Base-by-base conservation (phyloP, 2,888 invertebrate species). In the Norana najaformis region DNA sequence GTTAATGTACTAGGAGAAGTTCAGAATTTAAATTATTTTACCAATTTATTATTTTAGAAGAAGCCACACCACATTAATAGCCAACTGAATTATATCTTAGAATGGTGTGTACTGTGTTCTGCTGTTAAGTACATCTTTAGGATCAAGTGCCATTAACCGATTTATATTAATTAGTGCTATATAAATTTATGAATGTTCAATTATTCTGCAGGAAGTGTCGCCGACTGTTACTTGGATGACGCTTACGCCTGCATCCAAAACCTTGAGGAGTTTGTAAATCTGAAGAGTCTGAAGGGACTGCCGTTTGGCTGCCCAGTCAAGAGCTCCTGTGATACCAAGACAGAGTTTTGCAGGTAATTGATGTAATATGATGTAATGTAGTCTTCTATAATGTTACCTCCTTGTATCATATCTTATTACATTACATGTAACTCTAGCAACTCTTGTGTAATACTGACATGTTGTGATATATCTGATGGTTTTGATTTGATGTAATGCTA, bases 301-400 rank as follows among this genome's bases (percentile, higher is more conserved):
- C 4, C 4, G 6, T 85, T 34, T 30, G 85, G 85, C 85, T 85
- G 85, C 36, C 8, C 14, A 85, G 85, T n/a, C 37, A 35, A 35
- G 20, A 85, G 85, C 85, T 13, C 85, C 0, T 34, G 11, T 8
- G 85, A 85, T 23, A 85, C 85, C 36, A 85, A 85, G 37, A 5
- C 85, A 23, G 85, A 85, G 37, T 85, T 85, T 85, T 85, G 85
- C 85, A 30, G 85, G 85, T 85, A n/a, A n/a, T n/a, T n/a, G n/a
- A n/a, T n/a, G n/a, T n/a, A n/a, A n/a, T n/a, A n/a, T n/a, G n/a
- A n/a, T n/a, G n/a, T n/a, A n/a, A n/a, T n/a, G n/a, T n/a, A n/a
- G n/a, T n/a, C n/a, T n/a, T n/a, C n/a, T n/a, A n/a, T n/a, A n/a
- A n/a, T n/a, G n/a, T n/a, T n/a, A n/a, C n/a, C n/a, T n/a, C n/a